Conservation (phyloP, 2,888 invertebrate genomes). For the Eupithecia inturbata region DNA sequence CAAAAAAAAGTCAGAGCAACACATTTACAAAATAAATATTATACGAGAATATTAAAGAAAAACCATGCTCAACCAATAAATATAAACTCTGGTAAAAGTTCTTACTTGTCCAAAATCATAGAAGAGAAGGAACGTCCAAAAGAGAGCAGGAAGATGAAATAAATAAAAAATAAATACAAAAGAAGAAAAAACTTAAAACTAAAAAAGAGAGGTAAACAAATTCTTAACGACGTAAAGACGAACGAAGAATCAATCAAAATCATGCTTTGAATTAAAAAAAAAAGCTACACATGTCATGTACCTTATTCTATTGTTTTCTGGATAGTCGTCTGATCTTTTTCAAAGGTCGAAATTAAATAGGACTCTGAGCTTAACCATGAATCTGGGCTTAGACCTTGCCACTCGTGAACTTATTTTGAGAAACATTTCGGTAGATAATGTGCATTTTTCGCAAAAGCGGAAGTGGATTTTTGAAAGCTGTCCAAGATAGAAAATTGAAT, state of each 20-base stretch:
- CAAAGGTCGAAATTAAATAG: not conserved
- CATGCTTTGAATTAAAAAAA: not conserved
- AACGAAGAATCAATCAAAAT: not conserved
- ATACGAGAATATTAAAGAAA: not conserved
- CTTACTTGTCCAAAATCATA: constrained; percentile 57
- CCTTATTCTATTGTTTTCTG: too few species aligned
- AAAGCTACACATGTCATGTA: too few species aligned
- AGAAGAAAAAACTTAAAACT: constrained; percentile 16
- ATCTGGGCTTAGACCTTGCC: not conserved
- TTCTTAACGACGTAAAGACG: constrained; percentile 1
- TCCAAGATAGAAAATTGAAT: not conserved
- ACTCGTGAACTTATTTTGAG: not conserved
- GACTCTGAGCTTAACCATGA: not conserved
- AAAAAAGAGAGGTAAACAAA: constrained; percentile 2
- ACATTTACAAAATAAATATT: constrained; percentile 4
- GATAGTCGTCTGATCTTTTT: too few species aligned
- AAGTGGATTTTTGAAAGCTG: not conserved
- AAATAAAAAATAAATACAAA: constrained; percentile 39
- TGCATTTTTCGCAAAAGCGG: not conserved
- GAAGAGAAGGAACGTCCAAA: constrained; percentile 44
- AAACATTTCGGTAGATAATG: not conserved
- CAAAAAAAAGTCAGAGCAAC: constrained; percentile 1
- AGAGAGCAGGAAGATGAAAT: constrained; percentile 50
- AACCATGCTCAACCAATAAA: constrained; percentile 27
- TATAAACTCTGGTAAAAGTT: constrained; percentile 34